Percentiles rank a stretch among this genome's conserved stretches.
phyloP scores from a whole-genome alignment of 2,797 vertebrate genomes.

The Gobionotothen gibberifrons region DNA sequence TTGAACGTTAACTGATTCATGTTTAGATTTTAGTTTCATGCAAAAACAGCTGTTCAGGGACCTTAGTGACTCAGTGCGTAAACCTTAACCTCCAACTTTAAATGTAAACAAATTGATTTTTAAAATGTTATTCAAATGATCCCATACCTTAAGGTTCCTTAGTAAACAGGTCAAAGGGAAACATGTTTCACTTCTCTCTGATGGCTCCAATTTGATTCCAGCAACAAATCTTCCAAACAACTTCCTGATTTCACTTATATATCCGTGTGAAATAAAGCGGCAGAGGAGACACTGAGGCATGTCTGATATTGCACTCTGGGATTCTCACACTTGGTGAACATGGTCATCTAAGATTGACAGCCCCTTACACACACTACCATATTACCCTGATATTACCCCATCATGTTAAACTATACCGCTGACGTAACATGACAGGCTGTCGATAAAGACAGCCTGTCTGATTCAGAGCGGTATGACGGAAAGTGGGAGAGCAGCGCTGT shows the following conservation, averaged over 20 bases:
- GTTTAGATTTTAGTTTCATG: neutral
- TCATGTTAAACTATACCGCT: constrained; percentile 9
- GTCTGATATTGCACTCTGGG: constrained; percentile 38
- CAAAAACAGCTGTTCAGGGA: neutral
- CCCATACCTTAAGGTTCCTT: constrained; percentile 13
- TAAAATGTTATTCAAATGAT: neutral
- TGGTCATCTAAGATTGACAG: constrained; percentile 12
- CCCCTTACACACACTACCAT: constrained; percentile 3
- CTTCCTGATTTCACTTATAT: constrained; percentile 41
- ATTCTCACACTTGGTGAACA: constrained; percentile 8
- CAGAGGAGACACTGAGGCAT: neutral
- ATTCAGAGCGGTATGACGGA: constrained; percentile 14
- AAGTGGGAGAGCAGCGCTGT: constrained; percentile 15
- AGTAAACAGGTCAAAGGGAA: constrained; percentile 16
- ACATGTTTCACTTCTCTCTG: constrained; percentile 17
- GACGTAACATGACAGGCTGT: constrained; percentile 6
- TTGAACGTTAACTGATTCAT: neutral
- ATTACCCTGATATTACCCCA: neutral
- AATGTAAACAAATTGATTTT: neutral
- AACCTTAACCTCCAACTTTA: neutral
- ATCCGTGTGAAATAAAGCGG: constrained; percentile 51
- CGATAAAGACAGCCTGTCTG: neutral
- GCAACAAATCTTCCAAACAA: constrained; percentile 24
- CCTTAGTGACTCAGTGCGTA: neutral
- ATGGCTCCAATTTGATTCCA: constrained; percentile 26